Base-by-base conservation (phyloP, 2,888 invertebrate genomes). In the Sceliomorpha sp. region DNA sequence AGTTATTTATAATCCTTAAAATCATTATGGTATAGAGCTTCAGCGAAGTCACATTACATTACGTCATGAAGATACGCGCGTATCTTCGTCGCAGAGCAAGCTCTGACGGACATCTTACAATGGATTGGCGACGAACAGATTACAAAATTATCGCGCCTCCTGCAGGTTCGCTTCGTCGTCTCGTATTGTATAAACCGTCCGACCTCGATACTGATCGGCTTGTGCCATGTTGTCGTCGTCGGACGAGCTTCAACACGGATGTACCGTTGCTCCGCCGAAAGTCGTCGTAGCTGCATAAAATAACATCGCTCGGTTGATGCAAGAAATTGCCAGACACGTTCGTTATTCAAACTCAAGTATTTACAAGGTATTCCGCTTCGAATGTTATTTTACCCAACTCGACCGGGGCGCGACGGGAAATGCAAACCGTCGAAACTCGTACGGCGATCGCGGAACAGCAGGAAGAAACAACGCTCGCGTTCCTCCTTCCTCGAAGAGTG, bases 1-100 rank as follows among this genome's bases (percentile, higher is more conserved):
- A 87, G 81, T 79, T 85, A 82, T 83, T 82, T 79, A 86, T 87
- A 85, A 85, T 87, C 75, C 83, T 83, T 86, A 84, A 74, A 74
- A 77, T 82, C 75, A 67, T 83, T 83, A 85, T 80, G 80, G 77
- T 86, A 83, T 85, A 86, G 83, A 84, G 78, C 82, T 82, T 84
- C 77, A 84, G 83, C 80, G 78, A 85, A 83, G 75, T 77, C 71
- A 76, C 72, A 72, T 84, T 84, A 86, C 82, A 84, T 81, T 76
- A 71, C 79, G 76, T 78, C 74, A 77, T 71, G 75, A 77, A 67
- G 78, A 79, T 75, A 75, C 79, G 72, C 70, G 80, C 76, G 74
- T 76, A 80, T 80, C 72, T 77, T 74, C 62, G 67, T 75, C 76
- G 73, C 80, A 79, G 78, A 81, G 76, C 74, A 70, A 79, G 67